phyloP scores from a whole-genome alignment of 2,888 invertebrate species.

The Meghimatium bilineatum region DNA sequence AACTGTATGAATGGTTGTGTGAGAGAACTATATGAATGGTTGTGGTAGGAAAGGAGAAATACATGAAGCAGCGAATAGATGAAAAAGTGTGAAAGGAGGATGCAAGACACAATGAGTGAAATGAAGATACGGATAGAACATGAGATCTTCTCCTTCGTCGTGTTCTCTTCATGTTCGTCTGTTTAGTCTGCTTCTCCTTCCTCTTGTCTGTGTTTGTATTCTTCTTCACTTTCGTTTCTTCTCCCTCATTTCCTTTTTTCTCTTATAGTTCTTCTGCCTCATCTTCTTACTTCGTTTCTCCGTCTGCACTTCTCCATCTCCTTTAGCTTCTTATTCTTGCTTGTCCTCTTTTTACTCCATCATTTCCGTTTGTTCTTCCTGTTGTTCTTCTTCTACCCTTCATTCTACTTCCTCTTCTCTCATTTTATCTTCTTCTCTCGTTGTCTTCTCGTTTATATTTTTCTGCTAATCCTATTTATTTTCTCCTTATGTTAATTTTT shows the following conservation, averaged over 20 bases:
- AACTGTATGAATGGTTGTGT: too few species aligned
- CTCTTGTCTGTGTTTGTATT: constrained; percentile 11
- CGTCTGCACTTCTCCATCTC: constrained; percentile 6
- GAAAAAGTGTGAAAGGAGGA: too few species aligned
- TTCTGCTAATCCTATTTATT: not conserved
- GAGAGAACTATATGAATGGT: too few species aligned
- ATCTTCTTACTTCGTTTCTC: constrained; percentile 12
- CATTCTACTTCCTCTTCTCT: not conserved
- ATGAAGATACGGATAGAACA: not conserved
- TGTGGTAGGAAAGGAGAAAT: too few species aligned
- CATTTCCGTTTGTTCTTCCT: not conserved
- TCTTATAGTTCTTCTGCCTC: constrained; percentile 24
- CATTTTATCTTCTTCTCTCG: too few species aligned
- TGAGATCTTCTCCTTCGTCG: not conserved
- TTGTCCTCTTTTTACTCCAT: too few species aligned
- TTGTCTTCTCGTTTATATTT: too few species aligned
- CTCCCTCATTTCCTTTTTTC: constrained; percentile 17
- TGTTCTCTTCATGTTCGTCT: not conserved
- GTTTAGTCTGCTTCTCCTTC: constrained; percentile 14
- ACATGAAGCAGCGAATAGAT: too few species aligned
- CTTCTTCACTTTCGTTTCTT: constrained; percentile 11
- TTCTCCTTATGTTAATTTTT: not conserved
- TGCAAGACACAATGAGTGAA: not conserved
- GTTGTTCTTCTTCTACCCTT: not conserved
- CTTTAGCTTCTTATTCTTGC: not conserved